Evolutionary conservation across 64 coral and sea anemone species (phyloP).

Genomic region (Catalaphyllia jardinei): DNA sequence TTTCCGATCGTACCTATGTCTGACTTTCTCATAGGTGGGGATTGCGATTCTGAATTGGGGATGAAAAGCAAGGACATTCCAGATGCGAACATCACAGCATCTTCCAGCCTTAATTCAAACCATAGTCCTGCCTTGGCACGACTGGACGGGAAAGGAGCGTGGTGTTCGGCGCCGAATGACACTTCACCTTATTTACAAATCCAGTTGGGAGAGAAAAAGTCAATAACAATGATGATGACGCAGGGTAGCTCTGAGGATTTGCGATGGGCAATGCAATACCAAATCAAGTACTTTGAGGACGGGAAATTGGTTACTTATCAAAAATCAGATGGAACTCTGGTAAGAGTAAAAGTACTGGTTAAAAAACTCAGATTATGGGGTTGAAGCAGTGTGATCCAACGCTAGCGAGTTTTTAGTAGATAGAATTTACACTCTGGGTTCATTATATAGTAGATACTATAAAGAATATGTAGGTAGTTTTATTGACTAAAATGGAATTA

Average conservation of each 20-base stretch:
- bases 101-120: not conserved
- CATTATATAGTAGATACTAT: too few relatives aligned
- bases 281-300: not conserved
- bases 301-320: not conserved
- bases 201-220: not conserved
- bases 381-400: too few relatives aligned
- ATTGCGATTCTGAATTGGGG: not conserved
- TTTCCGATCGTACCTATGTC: too few relatives aligned
- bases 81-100: not conserved
- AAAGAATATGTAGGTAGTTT: too few relatives aligned
- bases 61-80: not conserved
- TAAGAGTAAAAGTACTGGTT: not conserved
- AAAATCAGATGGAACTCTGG: not conserved
- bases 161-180: not conserved
- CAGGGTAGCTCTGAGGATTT: not conserved
- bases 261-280: conserved; percentile 1
- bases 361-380: too few relatives aligned
- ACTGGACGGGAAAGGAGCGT: not conserved
- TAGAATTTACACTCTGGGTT: too few relatives aligned
- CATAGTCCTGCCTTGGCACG: conserved; percentile 1
- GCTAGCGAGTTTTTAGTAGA: too few relatives aligned
- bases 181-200: conserved; percentile 14
- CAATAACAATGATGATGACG: not conserved
- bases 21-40: not conserved
- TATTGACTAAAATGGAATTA: too few relatives aligned